These are phyloP conservation scores for Tokudaia muenninki DNA, from an alignment of 2,797 vertebrate genomes.

Conservation along the genomic window DNA sequence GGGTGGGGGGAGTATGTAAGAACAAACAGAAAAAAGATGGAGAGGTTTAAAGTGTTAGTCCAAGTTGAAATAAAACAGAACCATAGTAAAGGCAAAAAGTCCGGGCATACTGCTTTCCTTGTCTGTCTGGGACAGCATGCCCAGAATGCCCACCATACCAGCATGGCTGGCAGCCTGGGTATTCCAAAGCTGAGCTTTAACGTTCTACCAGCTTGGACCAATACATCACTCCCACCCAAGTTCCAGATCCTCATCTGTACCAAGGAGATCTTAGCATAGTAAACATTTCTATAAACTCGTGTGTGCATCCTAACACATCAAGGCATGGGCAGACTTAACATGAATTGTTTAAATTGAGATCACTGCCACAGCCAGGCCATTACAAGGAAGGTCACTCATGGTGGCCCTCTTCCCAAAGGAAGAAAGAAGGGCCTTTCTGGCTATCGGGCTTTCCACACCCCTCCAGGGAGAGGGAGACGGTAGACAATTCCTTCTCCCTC, in stretches of 20 bases:
- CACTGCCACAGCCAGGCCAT: neutral
- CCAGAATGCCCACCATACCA: neutral
- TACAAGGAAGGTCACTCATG: neutral
- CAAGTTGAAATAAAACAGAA: neutral
- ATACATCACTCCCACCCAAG: neutral
- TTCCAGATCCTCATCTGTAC: neutral
- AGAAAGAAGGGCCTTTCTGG: neutral
- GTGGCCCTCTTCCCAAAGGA: neutral
- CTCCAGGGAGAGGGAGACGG: neutral
- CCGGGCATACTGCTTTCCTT: fast-evolving
- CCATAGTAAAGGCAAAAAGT: neutral
- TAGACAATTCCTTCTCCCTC: neutral
- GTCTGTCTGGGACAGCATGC: neutral
- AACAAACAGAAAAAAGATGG: neutral
- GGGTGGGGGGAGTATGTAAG: neutral
- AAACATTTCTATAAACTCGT: neutral
- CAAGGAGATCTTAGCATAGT: neutral
- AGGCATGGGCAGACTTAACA: neutral
- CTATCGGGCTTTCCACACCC: neutral
- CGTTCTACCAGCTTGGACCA: fast-evolving
- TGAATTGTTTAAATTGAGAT: neutral
- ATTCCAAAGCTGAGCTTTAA: neutral
- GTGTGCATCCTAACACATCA: neutral
- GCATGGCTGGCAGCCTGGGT: neutral
- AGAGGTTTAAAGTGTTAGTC: neutral